Conservation (phyloP, 2,113 vertebrate species). For the Phaethon lepturus region DNA sequence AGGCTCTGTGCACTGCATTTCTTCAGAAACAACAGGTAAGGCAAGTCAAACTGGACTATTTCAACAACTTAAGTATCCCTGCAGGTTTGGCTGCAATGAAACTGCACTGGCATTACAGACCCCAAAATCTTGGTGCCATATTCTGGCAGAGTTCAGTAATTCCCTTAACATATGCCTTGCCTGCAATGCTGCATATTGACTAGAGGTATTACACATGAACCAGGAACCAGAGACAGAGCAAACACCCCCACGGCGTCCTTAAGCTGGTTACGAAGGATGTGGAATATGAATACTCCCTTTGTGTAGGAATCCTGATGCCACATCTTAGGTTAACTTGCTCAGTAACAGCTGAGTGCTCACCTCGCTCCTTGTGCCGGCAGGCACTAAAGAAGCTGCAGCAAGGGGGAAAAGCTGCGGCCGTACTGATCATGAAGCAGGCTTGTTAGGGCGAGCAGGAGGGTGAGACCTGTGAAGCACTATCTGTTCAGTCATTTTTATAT, state of each 20-base stretch:
- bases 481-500: neutral
- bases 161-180: neutral
- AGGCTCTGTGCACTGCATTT: neutral
- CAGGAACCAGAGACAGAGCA: neutral
- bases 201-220: neutral
- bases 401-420: neutral
- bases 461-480: neutral
- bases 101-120: neutral
- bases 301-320: neutral
- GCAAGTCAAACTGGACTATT: neutral
- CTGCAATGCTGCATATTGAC: neutral
- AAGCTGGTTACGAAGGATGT: neutral
- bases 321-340: neutral
- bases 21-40: neutral
- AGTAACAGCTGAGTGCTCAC: neutral
- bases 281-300: neutral
- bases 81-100: neutral
- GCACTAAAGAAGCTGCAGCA: neutral
- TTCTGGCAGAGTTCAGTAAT: neutral
- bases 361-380: neutral
- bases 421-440: neutral
- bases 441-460: neutral
- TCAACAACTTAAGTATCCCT: neutral
- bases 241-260: neutral
- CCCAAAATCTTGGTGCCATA: neutral